Evolutionary conservation across 2,888 invertebrate genomes (phyloP).

Genomic region (Epistrophe eligans): DNA sequence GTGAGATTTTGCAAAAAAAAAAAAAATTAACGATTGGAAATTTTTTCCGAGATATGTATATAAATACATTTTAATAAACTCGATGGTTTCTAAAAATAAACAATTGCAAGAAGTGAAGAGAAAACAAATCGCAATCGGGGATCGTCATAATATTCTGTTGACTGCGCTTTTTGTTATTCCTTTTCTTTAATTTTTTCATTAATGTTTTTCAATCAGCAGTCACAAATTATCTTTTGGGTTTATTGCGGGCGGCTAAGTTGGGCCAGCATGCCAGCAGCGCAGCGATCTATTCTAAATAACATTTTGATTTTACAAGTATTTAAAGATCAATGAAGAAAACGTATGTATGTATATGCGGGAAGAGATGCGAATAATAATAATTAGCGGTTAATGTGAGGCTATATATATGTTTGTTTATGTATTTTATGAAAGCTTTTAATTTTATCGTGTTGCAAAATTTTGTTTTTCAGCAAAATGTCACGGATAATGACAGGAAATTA

Average conservation of each 20-base stretch:
- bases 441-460: slow-evolving; percentile 14
- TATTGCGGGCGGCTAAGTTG: neutral
- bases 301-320: slow-evolving; percentile 21
- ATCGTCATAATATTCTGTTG: neutral
- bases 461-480: slow-evolving; percentile 15
- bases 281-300: slow-evolving; percentile 30
- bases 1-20: neutral
- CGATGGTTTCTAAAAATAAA: slow-evolving; percentile 15
- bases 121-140: neutral
- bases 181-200: neutral
- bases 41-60: neutral
- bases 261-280: neutral
- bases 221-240: neutral
- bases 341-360: neutral
- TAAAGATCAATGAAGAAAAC: slow-evolving; percentile 40
- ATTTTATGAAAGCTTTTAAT: slow-evolving; percentile 19
- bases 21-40: neutral
- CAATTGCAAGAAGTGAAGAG: neutral
- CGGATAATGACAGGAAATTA: slow-evolving; percentile 4
- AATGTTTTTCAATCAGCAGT: slow-evolving; percentile 19
- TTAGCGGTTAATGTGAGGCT: slow-evolving; percentile 19
- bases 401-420: neutral
- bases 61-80: neutral
- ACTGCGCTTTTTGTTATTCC: neutral
- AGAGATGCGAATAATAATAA: slow-evolving; percentile 5